Percentiles rank a stretch among this genome's conserved stretches.
phyloP scores from a whole-genome alignment of 2,888 invertebrate genomes.

The Aplocera efformata region DNA sequence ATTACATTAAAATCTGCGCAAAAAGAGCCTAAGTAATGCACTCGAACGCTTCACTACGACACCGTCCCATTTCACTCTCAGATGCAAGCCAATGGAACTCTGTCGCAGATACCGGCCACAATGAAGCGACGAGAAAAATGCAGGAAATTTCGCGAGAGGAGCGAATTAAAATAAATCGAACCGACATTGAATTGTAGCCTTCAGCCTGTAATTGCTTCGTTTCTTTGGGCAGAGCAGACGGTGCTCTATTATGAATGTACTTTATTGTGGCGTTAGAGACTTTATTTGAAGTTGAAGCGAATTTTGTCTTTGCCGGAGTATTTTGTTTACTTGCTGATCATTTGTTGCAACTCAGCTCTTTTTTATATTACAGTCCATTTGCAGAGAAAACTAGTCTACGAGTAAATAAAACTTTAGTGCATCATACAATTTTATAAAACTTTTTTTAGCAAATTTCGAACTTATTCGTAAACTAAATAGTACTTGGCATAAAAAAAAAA shows the following conservation, averaged over 20 bases:
- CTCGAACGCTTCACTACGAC: constrained; percentile 34
- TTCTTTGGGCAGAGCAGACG: constrained; percentile 17
- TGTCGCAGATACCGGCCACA: constrained; percentile 31
- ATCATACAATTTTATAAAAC: too few relatives aligned
- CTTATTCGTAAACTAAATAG: too few relatives aligned
- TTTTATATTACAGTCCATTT: too few relatives aligned
- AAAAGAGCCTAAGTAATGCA: constrained; percentile 48
- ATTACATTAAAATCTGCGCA: constrained; percentile 49
- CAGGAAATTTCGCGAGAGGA: constrained; percentile 31
- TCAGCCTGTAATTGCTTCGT: constrained; percentile 33
- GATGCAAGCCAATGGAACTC: constrained; percentile 22
- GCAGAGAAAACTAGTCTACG: too few relatives aligned
- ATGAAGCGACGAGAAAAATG: constrained; percentile 45
- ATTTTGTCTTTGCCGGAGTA: too few relatives aligned
- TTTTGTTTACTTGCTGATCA: too few relatives aligned
- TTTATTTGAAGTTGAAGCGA: too few relatives aligned
- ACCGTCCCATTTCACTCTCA: constrained; percentile 30
- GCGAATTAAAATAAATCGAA: constrained; percentile 54
- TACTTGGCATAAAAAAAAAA: too few relatives aligned
- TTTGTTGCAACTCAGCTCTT: too few relatives aligned
- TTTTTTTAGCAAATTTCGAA: too few relatives aligned
- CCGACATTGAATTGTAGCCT: constrained; percentile 45
- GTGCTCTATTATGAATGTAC: constrained; percentile 22
- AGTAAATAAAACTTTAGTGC: too few relatives aligned
- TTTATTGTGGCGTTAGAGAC: constrained; percentile 5